These are phyloP conservation scores for Patagioenas fasciata DNA, from an alignment of 2,113 vertebrate species.

Conservation along the genomic window DNA sequence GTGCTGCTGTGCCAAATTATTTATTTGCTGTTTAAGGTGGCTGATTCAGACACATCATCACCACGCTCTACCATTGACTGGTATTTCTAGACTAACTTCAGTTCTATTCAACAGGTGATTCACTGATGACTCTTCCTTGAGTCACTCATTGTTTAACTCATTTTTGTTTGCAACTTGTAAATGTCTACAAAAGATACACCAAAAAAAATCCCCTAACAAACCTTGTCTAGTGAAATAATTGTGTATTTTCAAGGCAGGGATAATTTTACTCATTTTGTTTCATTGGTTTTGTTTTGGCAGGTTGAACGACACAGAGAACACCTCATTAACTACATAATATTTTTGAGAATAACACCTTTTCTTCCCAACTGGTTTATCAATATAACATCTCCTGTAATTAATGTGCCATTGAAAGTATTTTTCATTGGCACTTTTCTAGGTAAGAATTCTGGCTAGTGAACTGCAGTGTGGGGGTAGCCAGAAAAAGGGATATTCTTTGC, in stretches of 20 bases:
- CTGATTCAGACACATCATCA: neutral
- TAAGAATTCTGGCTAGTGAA: constrained; percentile 71
- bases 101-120: neutral
- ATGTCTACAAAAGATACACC: neutral
- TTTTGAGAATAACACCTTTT: constrained; percentile 98
- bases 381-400: constrained; percentile 97
- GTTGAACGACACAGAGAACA: constrained; percentile 95
- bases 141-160: neutral
- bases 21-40: neutral
- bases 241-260: neutral
- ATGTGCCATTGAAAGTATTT: constrained; percentile 95
- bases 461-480: neutral
- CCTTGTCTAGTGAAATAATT: neutral
- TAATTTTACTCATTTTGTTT: neutral
- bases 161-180: neutral
- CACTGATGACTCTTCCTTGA: neutral
- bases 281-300: constrained; percentile 69
- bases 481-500: neutral
- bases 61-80: neutral
- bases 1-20: neutral
- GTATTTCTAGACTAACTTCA: neutral
- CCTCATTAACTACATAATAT: constrained; percentile 99
- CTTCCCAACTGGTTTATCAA: constrained; percentile 99
- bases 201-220: neutral
- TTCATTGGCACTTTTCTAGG: constrained; percentile 97